phyloP scores from a whole-genome alignment of 2,113 vertebrate genomes.

The Pterocles burchelli region DNA sequence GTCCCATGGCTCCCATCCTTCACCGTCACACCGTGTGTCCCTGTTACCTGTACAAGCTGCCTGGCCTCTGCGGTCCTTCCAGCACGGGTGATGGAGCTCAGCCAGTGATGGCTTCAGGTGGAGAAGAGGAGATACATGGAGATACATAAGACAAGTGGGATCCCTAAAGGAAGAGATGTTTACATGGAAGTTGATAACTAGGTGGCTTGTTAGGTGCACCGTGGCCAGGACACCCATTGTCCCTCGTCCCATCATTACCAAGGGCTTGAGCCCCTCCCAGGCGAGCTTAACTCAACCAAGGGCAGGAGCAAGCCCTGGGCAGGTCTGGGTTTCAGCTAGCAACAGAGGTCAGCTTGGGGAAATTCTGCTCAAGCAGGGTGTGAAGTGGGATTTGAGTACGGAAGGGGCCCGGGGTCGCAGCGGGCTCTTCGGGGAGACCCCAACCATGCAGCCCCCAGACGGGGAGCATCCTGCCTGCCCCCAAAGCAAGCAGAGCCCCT shows the following conservation, averaged over 20 bases:
- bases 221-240: not conserved
- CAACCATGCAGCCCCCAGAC: not conserved
- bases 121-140: not conserved
- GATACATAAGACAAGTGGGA: not conserved
- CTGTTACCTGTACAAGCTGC: not conserved
- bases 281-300: not conserved
- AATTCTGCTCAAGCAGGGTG: not conserved
- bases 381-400: not conserved
- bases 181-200: not conserved
- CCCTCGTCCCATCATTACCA: not conserved
- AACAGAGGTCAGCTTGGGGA: not conserved
- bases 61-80: not conserved
- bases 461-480: not conserved
- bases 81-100: accelerated
- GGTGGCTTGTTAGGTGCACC: not conserved
- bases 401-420: not conserved
- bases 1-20: not conserved
- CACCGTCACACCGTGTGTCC: not conserved
- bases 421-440: not conserved
- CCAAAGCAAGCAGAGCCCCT: not conserved
- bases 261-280: not conserved
- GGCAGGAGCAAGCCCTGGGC: not conserved
- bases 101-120: not conserved
- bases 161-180: not conserved
- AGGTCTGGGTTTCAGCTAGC: not conserved